Evolutionary conservation across 2,888 invertebrate species (phyloP).

Genomic region (Monochamus alternatus): DNA sequence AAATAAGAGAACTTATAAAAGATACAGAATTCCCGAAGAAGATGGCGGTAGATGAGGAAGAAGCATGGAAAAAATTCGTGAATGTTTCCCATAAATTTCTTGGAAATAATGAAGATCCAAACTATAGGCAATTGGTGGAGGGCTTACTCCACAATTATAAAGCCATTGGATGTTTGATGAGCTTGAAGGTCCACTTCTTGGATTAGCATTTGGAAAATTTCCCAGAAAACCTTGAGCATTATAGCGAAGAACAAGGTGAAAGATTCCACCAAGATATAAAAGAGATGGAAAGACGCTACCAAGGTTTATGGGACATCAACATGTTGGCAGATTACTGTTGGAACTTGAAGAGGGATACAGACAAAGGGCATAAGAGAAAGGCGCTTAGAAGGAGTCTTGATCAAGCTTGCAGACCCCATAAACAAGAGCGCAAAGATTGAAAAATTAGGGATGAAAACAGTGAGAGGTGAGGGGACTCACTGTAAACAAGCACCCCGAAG

Average conservation of each 20-base stretch:
- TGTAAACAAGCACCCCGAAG: too few relatives aligned
- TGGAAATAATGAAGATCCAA: neutral
- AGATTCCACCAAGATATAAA: conserved; percentile 10
- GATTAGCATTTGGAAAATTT: neutral
- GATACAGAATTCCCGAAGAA: neutral
- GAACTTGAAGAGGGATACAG: neutral
- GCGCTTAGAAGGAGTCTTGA: neutral
- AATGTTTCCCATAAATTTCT: conserved; percentile 14
- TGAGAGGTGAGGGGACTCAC: too few relatives aligned
- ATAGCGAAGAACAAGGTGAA: neutral
- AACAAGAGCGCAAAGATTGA: too few relatives aligned
- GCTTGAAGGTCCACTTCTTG: neutral
- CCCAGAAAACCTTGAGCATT: conserved; percentile 10
- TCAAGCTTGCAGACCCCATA: too few relatives aligned
- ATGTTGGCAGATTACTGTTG: conserved; percentile 9
- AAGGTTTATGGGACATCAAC: neutral
- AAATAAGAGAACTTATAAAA: conserved; percentile 18
- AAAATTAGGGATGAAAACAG: too few relatives aligned
- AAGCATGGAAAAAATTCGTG: conserved; percentile 13
- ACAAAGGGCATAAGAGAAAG: neutral
- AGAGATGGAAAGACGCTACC: conserved; percentile 1
- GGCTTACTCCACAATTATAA: neutral
- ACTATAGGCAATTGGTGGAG: neutral
- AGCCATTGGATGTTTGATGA: conserved; percentile 1
- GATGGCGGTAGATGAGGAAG: conserved; percentile 14